phyloP scores from a whole-genome alignment of 2,113 vertebrate genomes.

The Anarhynchus alexandrinus region DNA sequence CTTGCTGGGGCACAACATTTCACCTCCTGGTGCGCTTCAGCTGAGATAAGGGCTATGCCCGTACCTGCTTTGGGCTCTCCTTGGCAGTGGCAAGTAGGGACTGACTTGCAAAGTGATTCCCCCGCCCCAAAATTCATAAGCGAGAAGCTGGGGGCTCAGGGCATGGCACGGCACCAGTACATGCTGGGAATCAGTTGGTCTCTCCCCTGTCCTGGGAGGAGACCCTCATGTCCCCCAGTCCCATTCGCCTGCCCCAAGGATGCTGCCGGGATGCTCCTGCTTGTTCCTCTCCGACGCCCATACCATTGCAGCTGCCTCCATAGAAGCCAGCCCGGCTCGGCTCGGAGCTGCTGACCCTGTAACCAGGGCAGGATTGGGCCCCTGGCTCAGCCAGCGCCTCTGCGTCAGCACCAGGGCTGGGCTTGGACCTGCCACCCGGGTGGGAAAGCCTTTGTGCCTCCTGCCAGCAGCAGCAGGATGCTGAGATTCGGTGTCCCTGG shows the following conservation, averaged over 20 bases:
- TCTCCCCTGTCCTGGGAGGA: neutral
- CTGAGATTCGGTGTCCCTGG: neutral
- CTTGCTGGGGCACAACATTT: neutral
- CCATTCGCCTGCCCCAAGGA: neutral
- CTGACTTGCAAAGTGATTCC: neutral
- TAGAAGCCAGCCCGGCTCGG: neutral
- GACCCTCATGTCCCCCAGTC: neutral
- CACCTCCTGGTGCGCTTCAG: rapidly evolving
- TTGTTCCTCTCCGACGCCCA: rapidly evolving
- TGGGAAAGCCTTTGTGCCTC: neutral
- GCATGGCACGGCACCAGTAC: too few species aligned
- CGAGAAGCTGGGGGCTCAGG: neutral
- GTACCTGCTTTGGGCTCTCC: rapidly evolving
- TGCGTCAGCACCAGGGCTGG: neutral
- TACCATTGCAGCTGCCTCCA: rapidly evolving
- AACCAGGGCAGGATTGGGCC: neutral
- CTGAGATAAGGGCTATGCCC: neutral
- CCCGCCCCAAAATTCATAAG: neutral
- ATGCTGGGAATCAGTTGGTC: neutral
- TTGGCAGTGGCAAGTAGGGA: neutral
- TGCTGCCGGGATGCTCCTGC: neutral
- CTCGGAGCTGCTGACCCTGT: neutral
- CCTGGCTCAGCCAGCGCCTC: neutral
- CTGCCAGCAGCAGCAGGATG: neutral
- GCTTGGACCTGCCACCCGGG: too few species aligned